Evolutionary conservation across 2,888 invertebrate species (phyloP).

Genomic region (Eucera pruinosa): DNA sequence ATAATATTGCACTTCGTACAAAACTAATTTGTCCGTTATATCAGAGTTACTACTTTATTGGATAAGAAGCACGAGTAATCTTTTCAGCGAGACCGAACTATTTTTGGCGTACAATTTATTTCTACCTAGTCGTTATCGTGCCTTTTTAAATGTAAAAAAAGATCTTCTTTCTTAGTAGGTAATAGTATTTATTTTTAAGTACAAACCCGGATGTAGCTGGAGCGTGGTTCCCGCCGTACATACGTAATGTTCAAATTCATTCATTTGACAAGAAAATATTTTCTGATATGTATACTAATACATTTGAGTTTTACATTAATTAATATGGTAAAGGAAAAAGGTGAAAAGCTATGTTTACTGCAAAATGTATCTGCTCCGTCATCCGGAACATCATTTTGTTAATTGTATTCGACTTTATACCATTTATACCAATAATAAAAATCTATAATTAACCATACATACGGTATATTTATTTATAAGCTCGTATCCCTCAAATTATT

Average conservation of each 20-base stretch:
- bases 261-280: conserved; percentile 23
- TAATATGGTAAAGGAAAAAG: conserved; percentile 19
- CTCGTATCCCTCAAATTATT: background rate
- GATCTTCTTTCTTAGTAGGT: conserved; percentile 39
- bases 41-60: conserved; percentile 46
- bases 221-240: conserved; percentile 20
- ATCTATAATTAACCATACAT: conserved; percentile 50
- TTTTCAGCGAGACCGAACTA: conserved; percentile 31
- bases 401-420: conserved; percentile 67
- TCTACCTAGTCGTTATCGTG: conserved; percentile 56
- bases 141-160: conserved; percentile 45
- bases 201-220: conserved; percentile 49
- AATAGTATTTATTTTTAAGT: conserved; percentile 60
- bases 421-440: conserved; percentile 69
- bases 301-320: conserved; percentile 26
- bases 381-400: conserved; percentile 60
- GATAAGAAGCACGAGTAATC: conserved; percentile 40
- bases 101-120: conserved; percentile 50
- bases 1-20: conserved; percentile 55
- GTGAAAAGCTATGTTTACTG: conserved; percentile 38
- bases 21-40: conserved; percentile 44
- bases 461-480: background rate
- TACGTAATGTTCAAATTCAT: conserved; percentile 33
- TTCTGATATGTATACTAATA: conserved; percentile 28
- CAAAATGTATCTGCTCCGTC: conserved; percentile 39